Conservation (phyloP, 2,888 invertebrate species). For the Dione vanillae region DNA sequence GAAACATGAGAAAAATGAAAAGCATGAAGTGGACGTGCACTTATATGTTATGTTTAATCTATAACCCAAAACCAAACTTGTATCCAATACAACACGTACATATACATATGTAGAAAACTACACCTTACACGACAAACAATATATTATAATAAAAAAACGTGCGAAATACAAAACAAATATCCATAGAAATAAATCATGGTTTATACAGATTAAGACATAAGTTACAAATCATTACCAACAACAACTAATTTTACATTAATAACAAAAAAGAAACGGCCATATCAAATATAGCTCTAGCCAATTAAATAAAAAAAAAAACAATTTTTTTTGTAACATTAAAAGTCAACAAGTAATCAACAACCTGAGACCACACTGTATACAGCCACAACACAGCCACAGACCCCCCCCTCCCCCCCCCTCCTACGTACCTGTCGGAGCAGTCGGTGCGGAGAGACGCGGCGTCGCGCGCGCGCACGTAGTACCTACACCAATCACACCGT, state of each 20-base stretch:
- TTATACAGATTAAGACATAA: too few species aligned
- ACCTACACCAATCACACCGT: constrained; percentile 48
- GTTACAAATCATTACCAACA: too few species aligned
- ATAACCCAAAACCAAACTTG: background rate
- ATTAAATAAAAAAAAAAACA: background rate
- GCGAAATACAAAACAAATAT: too few species aligned
- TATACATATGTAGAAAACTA: background rate
- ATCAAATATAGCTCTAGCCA: too few species aligned
- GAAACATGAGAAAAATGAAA: background rate
- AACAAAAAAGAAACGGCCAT: too few species aligned
- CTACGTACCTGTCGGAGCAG: constrained; percentile 72
- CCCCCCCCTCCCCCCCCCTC: too few species aligned
- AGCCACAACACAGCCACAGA: background rate
- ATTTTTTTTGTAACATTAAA: background rate
- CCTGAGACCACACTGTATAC: background rate
- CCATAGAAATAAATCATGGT: too few species aligned
- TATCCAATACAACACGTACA: background rate
- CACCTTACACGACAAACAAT: too few species aligned
- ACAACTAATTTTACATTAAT: too few species aligned
- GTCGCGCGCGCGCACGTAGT: constrained; percentile 58
- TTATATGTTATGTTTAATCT: background rate
- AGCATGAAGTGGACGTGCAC: constrained; percentile 12
- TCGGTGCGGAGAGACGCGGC: constrained; percentile 71
- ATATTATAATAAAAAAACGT: too few species aligned
- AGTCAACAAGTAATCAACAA: background rate